A percentile compares a stretch with the other conserved stretches of the same genome.
These are phyloP conservation scores for Brienomyrus brachyistius DNA, from an alignment of 2,113 vertebrate genomes.

Conservation along the genomic window DNA sequence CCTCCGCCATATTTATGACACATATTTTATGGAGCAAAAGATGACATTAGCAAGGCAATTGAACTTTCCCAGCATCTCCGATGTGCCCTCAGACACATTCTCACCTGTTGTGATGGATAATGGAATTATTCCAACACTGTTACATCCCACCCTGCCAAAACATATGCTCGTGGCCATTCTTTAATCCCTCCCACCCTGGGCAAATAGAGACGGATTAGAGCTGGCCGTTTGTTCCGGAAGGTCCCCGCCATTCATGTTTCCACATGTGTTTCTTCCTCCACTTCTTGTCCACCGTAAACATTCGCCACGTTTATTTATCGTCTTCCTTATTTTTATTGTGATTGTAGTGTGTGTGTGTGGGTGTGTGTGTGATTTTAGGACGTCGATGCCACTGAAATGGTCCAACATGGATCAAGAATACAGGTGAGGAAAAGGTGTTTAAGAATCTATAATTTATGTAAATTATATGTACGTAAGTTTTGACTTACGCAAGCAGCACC, in stretches of 20 bases:
- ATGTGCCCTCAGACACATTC: slow-evolving; percentile 38
- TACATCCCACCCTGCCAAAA: slow-evolving; percentile 14
- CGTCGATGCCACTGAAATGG: neutral
- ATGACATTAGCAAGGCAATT: slow-evolving; percentile 71
- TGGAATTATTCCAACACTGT: slow-evolving; percentile 26
- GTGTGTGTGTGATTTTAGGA: neutral
- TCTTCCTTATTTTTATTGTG: neutral
- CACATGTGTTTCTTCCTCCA: neutral
- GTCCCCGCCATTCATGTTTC: neutral
- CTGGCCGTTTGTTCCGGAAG: neutral
- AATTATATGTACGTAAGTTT: neutral
- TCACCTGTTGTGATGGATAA: slow-evolving; percentile 29
- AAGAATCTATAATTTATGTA: neutral
- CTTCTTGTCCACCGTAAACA: neutral
- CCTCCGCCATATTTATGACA: slow-evolving; percentile 69
- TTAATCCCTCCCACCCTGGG: neutral
- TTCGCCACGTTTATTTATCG: neutral
- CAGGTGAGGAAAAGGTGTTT: neutral
- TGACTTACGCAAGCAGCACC: too few species aligned
- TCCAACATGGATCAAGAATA: neutral
- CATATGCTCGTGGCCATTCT: slow-evolving; percentile 15
- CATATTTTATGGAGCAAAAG: slow-evolving; percentile 70
- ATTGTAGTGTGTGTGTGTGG: neutral
- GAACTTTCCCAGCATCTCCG: slow-evolving; percentile 60
- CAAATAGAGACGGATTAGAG: neutral